Evolutionary conservation across 2,113 vertebrate species (phyloP).

Genomic region (Larimichthys crocea): DNA sequence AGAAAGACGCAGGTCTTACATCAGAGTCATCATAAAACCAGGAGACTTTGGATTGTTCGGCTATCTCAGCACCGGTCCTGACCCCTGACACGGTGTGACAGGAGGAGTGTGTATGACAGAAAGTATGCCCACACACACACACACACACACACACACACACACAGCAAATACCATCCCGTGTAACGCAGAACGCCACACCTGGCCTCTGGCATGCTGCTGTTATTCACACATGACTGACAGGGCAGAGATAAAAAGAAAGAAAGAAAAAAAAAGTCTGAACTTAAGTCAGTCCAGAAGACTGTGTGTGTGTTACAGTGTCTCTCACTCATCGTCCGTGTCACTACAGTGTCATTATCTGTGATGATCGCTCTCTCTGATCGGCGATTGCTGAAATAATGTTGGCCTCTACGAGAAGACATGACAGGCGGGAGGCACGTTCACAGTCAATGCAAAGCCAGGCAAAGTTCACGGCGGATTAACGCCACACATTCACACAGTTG

Average conservation of each 20-base stretch:
- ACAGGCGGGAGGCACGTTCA: not conserved
- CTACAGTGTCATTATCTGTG: slow-evolving; percentile 14
- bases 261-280: not conserved
- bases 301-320: no score
- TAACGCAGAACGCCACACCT: slow-evolving; percentile 23
- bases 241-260: not conserved
- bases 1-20: slow-evolving; percentile 28
- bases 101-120: not conserved
- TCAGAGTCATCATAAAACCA: slow-evolving; percentile 53
- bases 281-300: no score
- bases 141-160: not conserved
- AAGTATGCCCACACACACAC: not conserved
- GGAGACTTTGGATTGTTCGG: slow-evolving; percentile 67
- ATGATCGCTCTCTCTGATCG: not conserved
- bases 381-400: not conserved
- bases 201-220: slow-evolving; percentile 18
- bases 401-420: not conserved
- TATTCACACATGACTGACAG: slow-evolving; percentile 2
- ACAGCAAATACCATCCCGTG: slow-evolving; percentile 23
- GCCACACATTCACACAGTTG: slow-evolving; percentile 33
- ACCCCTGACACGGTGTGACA: slow-evolving; percentile 18
- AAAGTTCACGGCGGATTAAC: slow-evolving; percentile 45
- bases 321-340: slow-evolving; percentile 10
- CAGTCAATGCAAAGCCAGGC: slow-evolving; percentile 21
- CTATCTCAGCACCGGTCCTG: slow-evolving; percentile 16